These are phyloP conservation scores for Odontothrips loti DNA, from an alignment of 2,888 invertebrate species.

Conservation along the genomic window DNA sequence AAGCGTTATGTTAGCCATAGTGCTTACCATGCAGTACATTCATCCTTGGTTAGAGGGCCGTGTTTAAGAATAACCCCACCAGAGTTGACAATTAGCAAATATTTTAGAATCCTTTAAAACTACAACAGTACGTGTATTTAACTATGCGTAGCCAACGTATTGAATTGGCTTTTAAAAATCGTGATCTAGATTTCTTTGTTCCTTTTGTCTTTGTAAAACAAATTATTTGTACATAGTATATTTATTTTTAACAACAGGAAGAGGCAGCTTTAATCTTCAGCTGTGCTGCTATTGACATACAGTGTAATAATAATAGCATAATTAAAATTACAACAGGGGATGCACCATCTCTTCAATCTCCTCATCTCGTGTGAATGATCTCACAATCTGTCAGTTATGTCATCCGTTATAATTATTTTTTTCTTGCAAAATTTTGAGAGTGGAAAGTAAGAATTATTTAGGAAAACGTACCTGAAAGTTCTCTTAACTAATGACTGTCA, in stretches of 20 bases:
- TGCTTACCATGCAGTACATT: not conserved
- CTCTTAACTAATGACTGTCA: too few species aligned
- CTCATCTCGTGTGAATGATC: not conserved
- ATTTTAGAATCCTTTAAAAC: not conserved
- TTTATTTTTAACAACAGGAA: not conserved
- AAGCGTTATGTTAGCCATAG: slow-evolving; percentile 1
- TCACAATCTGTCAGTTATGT: not conserved
- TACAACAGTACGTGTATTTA: not conserved
- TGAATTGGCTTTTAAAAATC: not conserved
- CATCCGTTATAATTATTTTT: not conserved
- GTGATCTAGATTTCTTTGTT: slow-evolving; percentile 14
- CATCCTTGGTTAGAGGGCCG: not conserved
- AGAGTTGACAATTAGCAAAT: not conserved
- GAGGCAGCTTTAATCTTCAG: not conserved
- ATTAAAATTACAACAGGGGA: not conserved
- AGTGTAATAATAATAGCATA: not conserved
- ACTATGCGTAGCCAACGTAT: not conserved
- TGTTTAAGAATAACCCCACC: slow-evolving; percentile 14
- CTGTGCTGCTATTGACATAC: not conserved
- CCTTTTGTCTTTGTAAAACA: not conserved
- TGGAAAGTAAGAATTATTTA: not conserved
- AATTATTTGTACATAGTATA: not conserved
- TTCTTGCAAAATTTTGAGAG: not conserved
- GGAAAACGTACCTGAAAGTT: too few species aligned
- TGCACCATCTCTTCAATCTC: not conserved